Evolutionary conservation across 2,888 invertebrate species (phyloP).

Genomic region (Ernsta delagoae): DNA sequence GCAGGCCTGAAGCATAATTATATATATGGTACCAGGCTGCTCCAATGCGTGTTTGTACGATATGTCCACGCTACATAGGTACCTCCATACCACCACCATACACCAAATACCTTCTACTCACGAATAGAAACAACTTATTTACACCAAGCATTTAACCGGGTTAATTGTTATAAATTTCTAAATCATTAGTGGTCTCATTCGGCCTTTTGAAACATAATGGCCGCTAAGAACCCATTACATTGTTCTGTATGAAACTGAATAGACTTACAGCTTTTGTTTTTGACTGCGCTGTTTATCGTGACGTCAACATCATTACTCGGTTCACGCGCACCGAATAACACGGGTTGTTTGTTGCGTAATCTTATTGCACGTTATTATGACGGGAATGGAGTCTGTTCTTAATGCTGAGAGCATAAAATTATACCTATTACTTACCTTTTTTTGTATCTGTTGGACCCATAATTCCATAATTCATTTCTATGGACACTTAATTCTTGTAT

Average conservation of each 20-base stretch:
- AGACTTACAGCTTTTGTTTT: constrained; percentile 34
- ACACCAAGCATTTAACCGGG: neutral
- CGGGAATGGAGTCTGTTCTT: neutral
- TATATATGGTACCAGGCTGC: too few relatives aligned
- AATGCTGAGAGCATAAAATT: neutral
- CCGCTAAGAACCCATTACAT: constrained; percentile 30
- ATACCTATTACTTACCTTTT: too few relatives aligned
- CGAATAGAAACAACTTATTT: too few relatives aligned
- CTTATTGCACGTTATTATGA: neutral
- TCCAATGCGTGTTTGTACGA: too few relatives aligned
- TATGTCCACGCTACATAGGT: too few relatives aligned
- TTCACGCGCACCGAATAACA: constrained; percentile 24
- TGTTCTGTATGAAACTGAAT: constrained; percentile 31
- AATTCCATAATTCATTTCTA: too few relatives aligned
- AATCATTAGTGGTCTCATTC: constrained; percentile 26
- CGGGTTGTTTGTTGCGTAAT: constrained; percentile 4
- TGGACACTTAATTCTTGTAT: too few relatives aligned
- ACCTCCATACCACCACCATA: too few relatives aligned
- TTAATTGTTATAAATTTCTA: constrained; percentile 27
- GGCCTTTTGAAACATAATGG: constrained; percentile 19
- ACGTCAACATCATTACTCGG: constrained; percentile 24
- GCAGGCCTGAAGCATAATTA: too few relatives aligned
- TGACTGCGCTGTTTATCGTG: constrained; percentile 29
- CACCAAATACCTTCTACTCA: too few relatives aligned
- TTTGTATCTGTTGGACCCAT: neutral